Evolutionary conservation across 2,888 invertebrate genomes (phyloP), one percentile per base, ranked within the genome.

Genomic region (Lissocephala sabroskyi): DNA sequence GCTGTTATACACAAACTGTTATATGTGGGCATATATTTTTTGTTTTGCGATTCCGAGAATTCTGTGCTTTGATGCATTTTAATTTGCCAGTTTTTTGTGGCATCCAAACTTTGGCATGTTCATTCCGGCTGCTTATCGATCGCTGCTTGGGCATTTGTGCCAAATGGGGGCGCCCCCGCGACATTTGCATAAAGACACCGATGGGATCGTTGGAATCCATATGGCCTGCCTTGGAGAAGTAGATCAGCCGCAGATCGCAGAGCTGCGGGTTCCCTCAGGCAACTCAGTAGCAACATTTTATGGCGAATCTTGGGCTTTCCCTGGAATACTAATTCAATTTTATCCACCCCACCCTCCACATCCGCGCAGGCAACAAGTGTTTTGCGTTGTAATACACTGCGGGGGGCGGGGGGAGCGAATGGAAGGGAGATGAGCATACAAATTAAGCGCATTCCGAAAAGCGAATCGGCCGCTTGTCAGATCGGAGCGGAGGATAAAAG

Each of bases 291-390:
- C 56, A 62, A 52, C 62, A 37, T 16, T 35, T 10, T 35, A 18
- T 18, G 37, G 18, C 17, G 35, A 17, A 37, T 19, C 35, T 36
- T 45, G 28, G 33, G 26, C 47, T 28, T 41, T 37, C n/a, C 56
- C 50, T 67, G 63, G 79, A 79, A 80, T 80, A 81, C 71, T 80
- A 81, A 80, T 80, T 80, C 67, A 70, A 70, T 77, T 73, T 73
- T 59, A 62, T 57, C 50, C 60, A n/a, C n/a, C 70, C 7, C 17
- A 40, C 39, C 11, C 7, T 5, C 32, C 41, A 17, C 13, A 33
- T 41, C 40, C 40, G 39, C 43, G 40, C 32, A 50, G 46, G 44
- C 55, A 71, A 58, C 76, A 73, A 68, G 64, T 75, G 73, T 78
- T 77, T 73, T 74, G 71, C 65, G 70, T 59, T 71, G 71, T 71